Conservation (phyloP, 2,888 invertebrate species). For the Charanyca ferruginea region DNA sequence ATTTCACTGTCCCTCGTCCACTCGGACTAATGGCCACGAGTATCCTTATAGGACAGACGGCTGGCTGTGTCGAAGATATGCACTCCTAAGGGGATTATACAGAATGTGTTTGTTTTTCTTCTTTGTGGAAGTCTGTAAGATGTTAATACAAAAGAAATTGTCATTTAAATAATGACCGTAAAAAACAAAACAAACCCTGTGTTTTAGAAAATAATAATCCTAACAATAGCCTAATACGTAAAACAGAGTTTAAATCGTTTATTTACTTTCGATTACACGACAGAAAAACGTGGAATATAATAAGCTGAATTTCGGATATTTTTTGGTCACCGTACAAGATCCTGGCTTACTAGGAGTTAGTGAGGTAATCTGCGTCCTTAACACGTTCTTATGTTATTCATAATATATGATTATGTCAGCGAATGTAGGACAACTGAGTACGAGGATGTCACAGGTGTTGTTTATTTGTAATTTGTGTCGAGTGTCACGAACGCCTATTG, state of each 20-base stretch:
- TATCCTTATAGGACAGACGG: slow-evolving; percentile 36
- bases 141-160: neutral
- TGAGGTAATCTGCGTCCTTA: slow-evolving; percentile 25
- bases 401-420: slow-evolving; percentile 9
- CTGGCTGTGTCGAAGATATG: slow-evolving; percentile 18
- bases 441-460: slow-evolving; percentile 10
- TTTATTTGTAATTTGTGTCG: slow-evolving; percentile 14
- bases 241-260: neutral
- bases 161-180: neutral
- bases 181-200: neutral
- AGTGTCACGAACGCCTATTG: neutral
- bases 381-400: slow-evolving; percentile 34
- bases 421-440: slow-evolving; percentile 13
- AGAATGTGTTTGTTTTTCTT: neutral
- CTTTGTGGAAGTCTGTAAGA: neutral
- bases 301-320: slow-evolving; percentile 10
- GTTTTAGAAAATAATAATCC: neutral
- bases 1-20: slow-evolving; percentile 68
- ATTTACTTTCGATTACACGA: neutral
- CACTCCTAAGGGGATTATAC: slow-evolving; percentile 5
- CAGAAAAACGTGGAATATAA: neutral
- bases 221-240: neutral
- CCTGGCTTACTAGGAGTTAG: slow-evolving; percentile 24
- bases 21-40: slow-evolving; percentile 54
- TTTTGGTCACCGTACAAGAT: slow-evolving; percentile 16